Percentiles rank a stretch among this genome's conserved stretches.
Evolutionary conservation across 2,113 vertebrate genomes (phyloP).

Genomic region (Felis catus): DNA sequence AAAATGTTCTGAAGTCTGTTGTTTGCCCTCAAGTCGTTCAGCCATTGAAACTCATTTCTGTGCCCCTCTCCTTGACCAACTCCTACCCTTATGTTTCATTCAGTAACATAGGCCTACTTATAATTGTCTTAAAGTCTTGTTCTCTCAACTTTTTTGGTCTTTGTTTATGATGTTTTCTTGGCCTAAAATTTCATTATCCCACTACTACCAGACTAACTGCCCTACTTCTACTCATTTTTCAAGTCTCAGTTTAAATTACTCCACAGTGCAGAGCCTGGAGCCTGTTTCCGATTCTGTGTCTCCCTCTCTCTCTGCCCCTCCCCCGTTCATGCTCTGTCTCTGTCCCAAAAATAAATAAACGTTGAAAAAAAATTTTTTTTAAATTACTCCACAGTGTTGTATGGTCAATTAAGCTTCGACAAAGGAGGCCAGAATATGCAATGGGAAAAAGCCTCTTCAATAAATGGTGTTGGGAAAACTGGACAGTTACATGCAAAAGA

Average conservation of each 20-base stretch:
- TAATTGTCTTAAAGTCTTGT: not conserved
- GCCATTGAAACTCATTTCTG: slow-evolving; percentile 3
- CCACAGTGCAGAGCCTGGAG: too few species aligned
- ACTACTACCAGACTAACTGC: not conserved
- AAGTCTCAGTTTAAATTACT: not conserved
- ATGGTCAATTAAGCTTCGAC: not conserved
- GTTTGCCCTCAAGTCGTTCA: not conserved
- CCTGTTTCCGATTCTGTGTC: too few species aligned
- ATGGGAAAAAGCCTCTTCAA: not conserved
- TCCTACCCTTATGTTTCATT: not conserved
- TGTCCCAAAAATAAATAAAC: too few species aligned
- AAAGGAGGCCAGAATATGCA: not conserved
- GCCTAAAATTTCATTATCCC: slow-evolving; percentile 17
- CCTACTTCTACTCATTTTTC: not conserved
- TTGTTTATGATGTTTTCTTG: not conserved
- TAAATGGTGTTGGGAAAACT: not conserved
- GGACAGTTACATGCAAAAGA: not conserved
- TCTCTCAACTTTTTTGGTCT: not conserved
- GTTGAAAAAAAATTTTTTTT: too few species aligned
- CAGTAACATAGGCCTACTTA: not conserved
- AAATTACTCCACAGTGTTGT: not conserved
- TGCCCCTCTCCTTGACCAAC: not conserved
- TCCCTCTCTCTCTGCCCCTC: too few species aligned
- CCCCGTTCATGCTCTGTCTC: too few species aligned
- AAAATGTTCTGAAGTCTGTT: slow-evolving; percentile 21